Percentiles rank a stretch among this genome's conserved stretches.
These are phyloP conservation scores for Heliconius sara DNA, from an alignment of 2,888 invertebrate genomes.

Conservation along the genomic window DNA sequence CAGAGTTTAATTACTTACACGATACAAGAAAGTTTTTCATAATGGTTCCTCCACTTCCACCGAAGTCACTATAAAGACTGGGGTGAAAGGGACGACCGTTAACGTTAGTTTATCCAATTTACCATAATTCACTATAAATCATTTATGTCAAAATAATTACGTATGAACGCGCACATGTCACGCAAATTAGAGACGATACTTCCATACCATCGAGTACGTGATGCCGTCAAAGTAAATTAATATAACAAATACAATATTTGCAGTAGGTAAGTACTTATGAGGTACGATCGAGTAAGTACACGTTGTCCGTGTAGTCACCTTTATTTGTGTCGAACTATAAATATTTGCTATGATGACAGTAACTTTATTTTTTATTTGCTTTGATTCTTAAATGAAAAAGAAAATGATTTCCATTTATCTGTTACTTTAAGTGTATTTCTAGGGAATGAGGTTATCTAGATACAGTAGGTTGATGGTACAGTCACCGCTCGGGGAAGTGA, in stretches of 20 bases:
- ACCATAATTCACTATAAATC: conserved; percentile 22
- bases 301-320: not conserved
- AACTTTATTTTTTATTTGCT: conserved; percentile 1
- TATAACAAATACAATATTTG: conserved; percentile 57
- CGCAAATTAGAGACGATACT: conserved; percentile 32
- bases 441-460: too few relatives aligned
- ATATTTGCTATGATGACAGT: conserved; percentile 15
- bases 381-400: not conserved
- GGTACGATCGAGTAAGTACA: not conserved
- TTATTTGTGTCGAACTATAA: conserved; percentile 11
- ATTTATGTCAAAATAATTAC: conserved; percentile 44
- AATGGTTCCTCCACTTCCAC: conserved; percentile 26
- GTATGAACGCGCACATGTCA: conserved; percentile 36
- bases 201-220: conserved; percentile 37
- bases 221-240: conserved; percentile 44
- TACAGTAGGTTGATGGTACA: too few relatives aligned
- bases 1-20: conserved; percentile 35
- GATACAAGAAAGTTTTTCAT: conserved; percentile 21
- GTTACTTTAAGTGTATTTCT: too few relatives aligned
- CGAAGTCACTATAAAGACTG: conserved; percentile 38
- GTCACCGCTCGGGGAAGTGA: too few relatives aligned
- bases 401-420: not conserved
- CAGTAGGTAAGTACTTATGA: conserved; percentile 13
- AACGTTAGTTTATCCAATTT: conserved; percentile 17
- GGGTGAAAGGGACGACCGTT: conserved; percentile 13